A percentile compares a stretch with the other conserved stretches of the same genome.
These are phyloP conservation scores for Otocyon megalotis DNA, from an alignment of 2,113 vertebrate genomes.

Conservation along the genomic window DNA sequence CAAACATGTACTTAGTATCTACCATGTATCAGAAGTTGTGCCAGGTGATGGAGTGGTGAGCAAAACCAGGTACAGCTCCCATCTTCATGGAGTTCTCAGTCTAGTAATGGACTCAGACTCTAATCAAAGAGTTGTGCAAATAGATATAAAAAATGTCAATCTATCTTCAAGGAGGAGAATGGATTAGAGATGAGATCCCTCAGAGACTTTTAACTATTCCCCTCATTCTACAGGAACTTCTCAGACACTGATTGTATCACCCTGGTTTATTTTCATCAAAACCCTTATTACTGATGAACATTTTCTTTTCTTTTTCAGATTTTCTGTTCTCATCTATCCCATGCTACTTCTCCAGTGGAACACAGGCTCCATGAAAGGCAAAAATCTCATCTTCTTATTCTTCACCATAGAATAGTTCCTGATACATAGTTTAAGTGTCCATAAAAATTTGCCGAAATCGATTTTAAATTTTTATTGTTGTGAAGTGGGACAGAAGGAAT, in stretches of 20 bases:
- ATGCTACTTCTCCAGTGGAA: not conserved
- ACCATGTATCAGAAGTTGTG: not conserved
- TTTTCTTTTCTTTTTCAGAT: not conserved
- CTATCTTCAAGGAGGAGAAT: not conserved
- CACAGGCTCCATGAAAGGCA: not conserved
- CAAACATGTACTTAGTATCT: not conserved
- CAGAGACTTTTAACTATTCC: not conserved
- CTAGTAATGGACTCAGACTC: not conserved
- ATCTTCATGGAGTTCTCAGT: not conserved
- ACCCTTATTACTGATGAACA: not conserved
- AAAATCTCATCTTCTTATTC: not conserved
- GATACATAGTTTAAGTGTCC: not conserved
- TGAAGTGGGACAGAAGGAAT: not conserved
- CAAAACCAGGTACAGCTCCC: not conserved
- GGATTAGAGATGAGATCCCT: not conserved
- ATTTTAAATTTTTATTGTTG: slow-evolving; percentile 1
- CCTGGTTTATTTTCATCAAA: not conserved
- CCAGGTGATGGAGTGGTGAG: not conserved
- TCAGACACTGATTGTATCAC: no score
- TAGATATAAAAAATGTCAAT: not conserved
- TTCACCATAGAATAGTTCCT: not conserved
- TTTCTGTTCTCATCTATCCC: not conserved
- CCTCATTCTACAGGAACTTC: not conserved
- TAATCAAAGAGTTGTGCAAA: not conserved
- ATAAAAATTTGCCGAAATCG: not conserved